Percentiles rank a stretch among this genome's conserved stretches.
phyloP scores from a whole-genome alignment of 2,113 vertebrate species.

The Centrocercus urophasianus region DNA sequence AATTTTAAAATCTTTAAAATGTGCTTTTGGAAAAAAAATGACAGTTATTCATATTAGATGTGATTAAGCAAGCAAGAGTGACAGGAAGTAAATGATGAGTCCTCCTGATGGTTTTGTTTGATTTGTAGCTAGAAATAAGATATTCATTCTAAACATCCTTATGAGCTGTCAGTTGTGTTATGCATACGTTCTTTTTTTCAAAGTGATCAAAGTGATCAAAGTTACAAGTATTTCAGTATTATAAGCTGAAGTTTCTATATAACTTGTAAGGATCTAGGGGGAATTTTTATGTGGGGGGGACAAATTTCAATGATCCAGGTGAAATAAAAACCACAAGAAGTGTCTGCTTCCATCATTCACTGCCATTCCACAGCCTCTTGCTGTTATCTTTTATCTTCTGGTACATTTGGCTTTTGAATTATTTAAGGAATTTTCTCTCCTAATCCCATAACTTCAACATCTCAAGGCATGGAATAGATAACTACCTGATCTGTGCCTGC shows the following conservation, averaged over 20 bases:
- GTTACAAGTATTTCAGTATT: not conserved
- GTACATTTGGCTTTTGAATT: not conserved
- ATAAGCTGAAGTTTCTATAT: not conserved
- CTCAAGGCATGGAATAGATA: not conserved
- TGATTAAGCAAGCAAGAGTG: not conserved
- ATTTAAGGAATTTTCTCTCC: not conserved
- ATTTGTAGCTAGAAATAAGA: not conserved
- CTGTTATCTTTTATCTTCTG: not conserved
- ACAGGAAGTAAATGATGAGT: not conserved
- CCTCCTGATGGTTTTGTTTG: not conserved
- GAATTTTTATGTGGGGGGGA: not conserved
- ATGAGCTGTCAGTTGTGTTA: not conserved
- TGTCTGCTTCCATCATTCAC: not conserved
- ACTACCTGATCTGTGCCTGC: not conserved
- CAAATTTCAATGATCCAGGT: not conserved
- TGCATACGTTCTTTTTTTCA: not conserved
- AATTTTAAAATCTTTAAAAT: not conserved
- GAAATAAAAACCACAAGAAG: not conserved
- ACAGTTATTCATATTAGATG: not conserved
- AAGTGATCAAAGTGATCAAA: not conserved
- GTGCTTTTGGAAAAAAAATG: not conserved
- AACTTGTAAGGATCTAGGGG: not conserved
- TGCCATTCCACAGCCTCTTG: not conserved
- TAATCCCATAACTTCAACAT: not conserved
- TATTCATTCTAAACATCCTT: not conserved